These are phyloP conservation scores for Ophion obscuratus DNA, from an alignment of 2,888 invertebrate genomes.

Conservation along the genomic window DNA sequence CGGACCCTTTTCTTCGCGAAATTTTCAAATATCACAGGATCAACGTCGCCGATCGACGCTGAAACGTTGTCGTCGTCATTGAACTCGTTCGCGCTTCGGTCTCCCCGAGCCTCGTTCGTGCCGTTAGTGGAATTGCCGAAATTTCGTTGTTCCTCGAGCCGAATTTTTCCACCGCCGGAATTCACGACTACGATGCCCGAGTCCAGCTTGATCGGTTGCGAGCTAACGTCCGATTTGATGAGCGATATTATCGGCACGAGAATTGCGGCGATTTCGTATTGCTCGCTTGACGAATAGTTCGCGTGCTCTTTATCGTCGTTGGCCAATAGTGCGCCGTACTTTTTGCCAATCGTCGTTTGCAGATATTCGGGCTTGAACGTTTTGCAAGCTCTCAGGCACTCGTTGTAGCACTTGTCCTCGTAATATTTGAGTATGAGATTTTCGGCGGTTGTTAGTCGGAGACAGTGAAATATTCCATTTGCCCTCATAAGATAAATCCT, in stretches of 20 bases:
- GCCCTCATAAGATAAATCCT: slow-evolving; percentile 88
- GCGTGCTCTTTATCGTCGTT: slow-evolving; percentile 73
- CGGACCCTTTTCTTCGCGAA: slow-evolving; percentile 52
- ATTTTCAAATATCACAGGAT: slow-evolving; percentile 65
- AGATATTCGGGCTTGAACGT: slow-evolving; percentile 86
- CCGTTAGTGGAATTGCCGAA: slow-evolving; percentile 67
- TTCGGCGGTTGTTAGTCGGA: slow-evolving; percentile 87
- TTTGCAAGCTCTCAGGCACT: slow-evolving; percentile 87
- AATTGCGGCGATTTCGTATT: slow-evolving; percentile 65
- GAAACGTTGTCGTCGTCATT: slow-evolving; percentile 11
- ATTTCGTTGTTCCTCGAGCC: slow-evolving; percentile 80
- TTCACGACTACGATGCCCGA: slow-evolving; percentile 82
- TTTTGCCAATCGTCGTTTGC: slow-evolving; percentile 71
- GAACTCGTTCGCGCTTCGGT: neutral
- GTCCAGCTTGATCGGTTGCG: slow-evolving; percentile 75
- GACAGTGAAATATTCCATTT: slow-evolving; percentile 86
- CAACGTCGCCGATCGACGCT: slow-evolving; percentile 14
- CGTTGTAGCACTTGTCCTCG: slow-evolving; percentile 86
- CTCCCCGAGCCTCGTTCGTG: slow-evolving; percentile 65
- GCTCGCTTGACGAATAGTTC: slow-evolving; percentile 39
- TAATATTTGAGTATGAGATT: slow-evolving; percentile 87
- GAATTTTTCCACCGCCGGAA: slow-evolving; percentile 70
- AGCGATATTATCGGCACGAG: slow-evolving; percentile 74
- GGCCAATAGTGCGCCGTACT: neutral
- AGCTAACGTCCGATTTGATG: slow-evolving; percentile 73